Evolutionary conservation across 2,113 vertebrate genomes (phyloP).

Genomic region (Cricetomys ansorgei): DNA sequence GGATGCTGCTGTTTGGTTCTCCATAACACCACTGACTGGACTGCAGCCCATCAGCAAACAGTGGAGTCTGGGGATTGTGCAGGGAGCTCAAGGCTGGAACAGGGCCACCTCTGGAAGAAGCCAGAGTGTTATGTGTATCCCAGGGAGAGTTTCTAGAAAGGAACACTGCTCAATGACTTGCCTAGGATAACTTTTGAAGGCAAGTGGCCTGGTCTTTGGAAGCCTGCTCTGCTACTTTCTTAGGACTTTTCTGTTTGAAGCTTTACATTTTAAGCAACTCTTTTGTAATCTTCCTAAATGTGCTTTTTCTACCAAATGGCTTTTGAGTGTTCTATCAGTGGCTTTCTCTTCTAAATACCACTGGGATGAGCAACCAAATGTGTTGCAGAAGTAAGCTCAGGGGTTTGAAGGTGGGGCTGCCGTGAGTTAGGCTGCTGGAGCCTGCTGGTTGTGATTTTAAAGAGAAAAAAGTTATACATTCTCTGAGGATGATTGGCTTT

Average conservation of each 20-base stretch:
- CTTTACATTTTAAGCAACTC: neutral
- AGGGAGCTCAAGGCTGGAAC: fast-evolving
- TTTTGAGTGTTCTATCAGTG: fast-evolving
- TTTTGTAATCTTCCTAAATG: neutral
- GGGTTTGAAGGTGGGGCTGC: neutral
- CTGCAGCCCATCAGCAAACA: neutral
- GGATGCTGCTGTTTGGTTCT: fast-evolving
- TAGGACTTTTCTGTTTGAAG: neutral
- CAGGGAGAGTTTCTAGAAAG: neutral
- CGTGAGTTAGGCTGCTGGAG: fast-evolving
- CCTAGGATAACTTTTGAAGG: neutral
- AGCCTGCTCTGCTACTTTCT: neutral
- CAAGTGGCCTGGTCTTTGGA: neutral
- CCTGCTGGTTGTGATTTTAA: neutral
- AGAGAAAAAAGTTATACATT: neutral
- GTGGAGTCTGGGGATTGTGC: no score
- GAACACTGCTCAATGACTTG: fast-evolving
- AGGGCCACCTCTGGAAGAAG: neutral
- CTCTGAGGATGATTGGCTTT: neutral
- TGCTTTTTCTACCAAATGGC: neutral
- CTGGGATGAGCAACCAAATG: fast-evolving
- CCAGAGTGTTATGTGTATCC: fast-evolving
- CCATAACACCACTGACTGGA: fast-evolving
- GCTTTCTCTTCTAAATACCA: neutral
- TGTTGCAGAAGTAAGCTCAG: no score